Percentiles rank a stretch among this genome's conserved stretches.
phyloP scores from a whole-genome alignment of 1,140 invertebrate species.

The Schlechtendalia chinensis region DNA sequence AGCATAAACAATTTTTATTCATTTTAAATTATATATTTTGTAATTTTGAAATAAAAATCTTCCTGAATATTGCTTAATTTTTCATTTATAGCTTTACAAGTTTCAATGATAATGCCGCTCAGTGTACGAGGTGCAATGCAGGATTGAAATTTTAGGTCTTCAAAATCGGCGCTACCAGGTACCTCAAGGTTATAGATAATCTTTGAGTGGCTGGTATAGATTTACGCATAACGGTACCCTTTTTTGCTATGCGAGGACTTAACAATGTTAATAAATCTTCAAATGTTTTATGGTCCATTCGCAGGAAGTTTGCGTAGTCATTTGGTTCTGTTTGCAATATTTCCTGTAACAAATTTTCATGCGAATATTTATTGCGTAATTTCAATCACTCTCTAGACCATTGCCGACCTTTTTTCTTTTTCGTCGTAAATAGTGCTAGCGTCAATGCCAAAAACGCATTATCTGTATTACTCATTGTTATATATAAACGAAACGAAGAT shows the following conservation, averaged over 20 bases:
- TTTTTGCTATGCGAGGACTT: background rate
- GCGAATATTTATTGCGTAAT: background rate
- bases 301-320: conserved; percentile 13
- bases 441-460: background rate
- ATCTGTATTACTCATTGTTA: conserved; percentile 18
- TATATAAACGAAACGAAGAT: too few relatives aligned
- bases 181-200: conserved; percentile 15
- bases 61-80: too few relatives aligned
- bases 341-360: conserved; percentile 18
- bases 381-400: conserved; percentile 10
- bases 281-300: conserved; percentile 2
- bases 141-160: too few relatives aligned
- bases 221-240: conserved; percentile 16
- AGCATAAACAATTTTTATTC: too few relatives aligned
- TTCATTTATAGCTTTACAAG: too few relatives aligned
- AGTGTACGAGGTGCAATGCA: too few relatives aligned
- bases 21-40: too few relatives aligned
- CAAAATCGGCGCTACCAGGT: too few relatives aligned
- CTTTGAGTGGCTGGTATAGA: conserved; percentile 8
- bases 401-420: background rate
- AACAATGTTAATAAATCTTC: conserved; percentile 7
- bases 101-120: too few relatives aligned
- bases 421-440: background rate
- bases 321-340: background rate
- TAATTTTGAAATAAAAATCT: too few relatives aligned